These are phyloP conservation scores for Petrolisthes manimaculis DNA, from an alignment of 2,888 invertebrate species.

Conservation along the genomic window DNA sequence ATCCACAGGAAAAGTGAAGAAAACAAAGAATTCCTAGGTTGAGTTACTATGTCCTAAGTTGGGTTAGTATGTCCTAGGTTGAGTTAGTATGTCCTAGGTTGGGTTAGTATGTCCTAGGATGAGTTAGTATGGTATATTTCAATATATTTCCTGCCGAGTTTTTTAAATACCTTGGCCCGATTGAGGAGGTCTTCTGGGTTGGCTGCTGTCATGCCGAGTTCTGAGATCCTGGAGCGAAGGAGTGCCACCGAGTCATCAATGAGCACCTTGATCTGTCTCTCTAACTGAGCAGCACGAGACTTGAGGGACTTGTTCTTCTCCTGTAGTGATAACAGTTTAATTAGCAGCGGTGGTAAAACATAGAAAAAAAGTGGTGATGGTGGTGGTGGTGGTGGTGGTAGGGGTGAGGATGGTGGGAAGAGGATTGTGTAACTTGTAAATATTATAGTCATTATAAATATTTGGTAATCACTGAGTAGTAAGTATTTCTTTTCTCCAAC, in stretches of 20 bases:
- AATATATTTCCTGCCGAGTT: too few relatives aligned
- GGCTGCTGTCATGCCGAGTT: constrained; percentile 80
- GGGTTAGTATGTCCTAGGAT: too few relatives aligned
- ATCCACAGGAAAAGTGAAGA: too few relatives aligned
- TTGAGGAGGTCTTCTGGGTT: constrained; percentile 70
- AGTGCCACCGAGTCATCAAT: constrained; percentile 92
- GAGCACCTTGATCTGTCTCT: constrained; percentile 91
- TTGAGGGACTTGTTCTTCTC: constrained; percentile 85
- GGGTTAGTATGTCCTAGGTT: too few relatives aligned
- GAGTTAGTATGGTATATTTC: too few relatives aligned
- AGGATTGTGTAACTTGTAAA: background rate
- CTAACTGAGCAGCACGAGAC: constrained; percentile 87
- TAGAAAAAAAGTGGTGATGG: background rate
- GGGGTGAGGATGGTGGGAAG: background rate
- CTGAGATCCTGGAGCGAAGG: constrained; percentile 89
- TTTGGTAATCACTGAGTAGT: too few relatives aligned
- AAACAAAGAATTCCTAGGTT: too few relatives aligned
- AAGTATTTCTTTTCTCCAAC: too few relatives aligned
- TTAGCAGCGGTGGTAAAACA: background rate
- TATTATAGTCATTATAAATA: too few relatives aligned
- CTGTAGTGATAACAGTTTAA: constrained; percentile 70
- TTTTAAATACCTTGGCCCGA: constrained; percentile 68
- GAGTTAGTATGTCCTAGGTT: too few relatives aligned
- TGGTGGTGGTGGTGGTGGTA: background rate
- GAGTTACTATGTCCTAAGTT: too few relatives aligned